Evolutionary conservation across 2,888 invertebrate species (phyloP).

Genomic region (Morpho achilles): DNA sequence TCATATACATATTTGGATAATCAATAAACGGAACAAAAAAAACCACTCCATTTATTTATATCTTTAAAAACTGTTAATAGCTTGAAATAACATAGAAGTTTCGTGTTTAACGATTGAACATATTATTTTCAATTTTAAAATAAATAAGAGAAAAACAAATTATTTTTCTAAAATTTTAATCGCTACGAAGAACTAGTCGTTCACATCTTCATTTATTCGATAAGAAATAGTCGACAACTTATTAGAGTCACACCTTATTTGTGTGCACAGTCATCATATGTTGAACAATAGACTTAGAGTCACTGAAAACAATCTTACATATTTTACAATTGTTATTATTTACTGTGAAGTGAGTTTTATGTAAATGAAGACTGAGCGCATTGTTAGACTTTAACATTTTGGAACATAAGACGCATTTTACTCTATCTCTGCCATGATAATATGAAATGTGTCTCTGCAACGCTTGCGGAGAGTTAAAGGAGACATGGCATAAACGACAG

Average conservation of each 20-base stretch:
- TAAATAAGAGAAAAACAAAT: too few species aligned
- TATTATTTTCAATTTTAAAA: too few species aligned
- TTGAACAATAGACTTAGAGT: conserved; percentile 6
- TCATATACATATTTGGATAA: too few species aligned
- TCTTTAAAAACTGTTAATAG: too few species aligned
- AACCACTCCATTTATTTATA: too few species aligned
- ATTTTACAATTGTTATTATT: conserved; percentile 16
- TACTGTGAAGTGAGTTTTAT: conserved; percentile 35
- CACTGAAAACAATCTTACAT: conserved; percentile 12
- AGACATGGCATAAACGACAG: conserved; percentile 41
- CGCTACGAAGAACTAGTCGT: too few species aligned
- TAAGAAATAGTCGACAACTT: too few species aligned
- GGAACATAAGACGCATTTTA: conserved; percentile 41
- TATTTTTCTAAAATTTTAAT: too few species aligned
- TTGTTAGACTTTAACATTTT: conserved; percentile 41
- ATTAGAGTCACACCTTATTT: not conserved
- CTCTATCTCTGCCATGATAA: conserved; percentile 40
- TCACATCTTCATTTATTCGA: too few species aligned
- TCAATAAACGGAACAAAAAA: too few species aligned
- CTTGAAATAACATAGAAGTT: too few species aligned
- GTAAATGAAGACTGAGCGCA: conserved; percentile 39
- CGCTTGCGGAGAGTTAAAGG: conserved; percentile 40
- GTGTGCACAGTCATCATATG: conserved; percentile 13
- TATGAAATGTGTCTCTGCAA: conserved; percentile 49
- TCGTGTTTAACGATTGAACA: too few species aligned